A percentile compares a stretch with the other conserved stretches of the same genome.
Evolutionary conservation across 1,140 invertebrate species (phyloP).

Genomic region (Drosophila suzukii): DNA sequence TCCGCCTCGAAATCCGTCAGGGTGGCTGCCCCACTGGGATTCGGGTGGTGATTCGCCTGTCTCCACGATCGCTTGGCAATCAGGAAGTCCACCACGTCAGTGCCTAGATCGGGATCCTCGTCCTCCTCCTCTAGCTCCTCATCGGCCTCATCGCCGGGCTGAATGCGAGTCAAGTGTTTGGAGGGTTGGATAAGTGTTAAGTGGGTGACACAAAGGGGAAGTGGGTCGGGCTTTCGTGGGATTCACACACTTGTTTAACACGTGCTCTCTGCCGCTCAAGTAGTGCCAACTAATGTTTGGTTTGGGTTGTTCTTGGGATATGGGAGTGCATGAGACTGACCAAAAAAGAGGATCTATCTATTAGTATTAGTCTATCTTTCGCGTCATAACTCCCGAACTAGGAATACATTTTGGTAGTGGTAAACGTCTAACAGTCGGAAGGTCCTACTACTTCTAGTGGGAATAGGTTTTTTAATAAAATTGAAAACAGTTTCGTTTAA

Average conservation of each 20-base stretch:
- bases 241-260: conserved; percentile 17
- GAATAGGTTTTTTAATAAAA: too few species aligned
- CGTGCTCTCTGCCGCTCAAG: conserved; percentile 45
- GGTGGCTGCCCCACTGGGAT: conserved; percentile 41
- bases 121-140: conserved; percentile 71
- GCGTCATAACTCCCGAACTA: too few species aligned
- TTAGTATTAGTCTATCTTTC: too few species aligned
- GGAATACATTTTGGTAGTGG: too few species aligned
- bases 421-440: too few species aligned
- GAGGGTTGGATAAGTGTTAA: conserved; percentile 34
- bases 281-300: conserved; percentile 46
- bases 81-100: conserved; percentile 69
- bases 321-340: neutral
- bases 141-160: conserved; percentile 75
- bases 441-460: too few species aligned
- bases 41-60: conserved; percentile 25
- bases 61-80: conserved; percentile 67
- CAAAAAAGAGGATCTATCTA: conserved; percentile 1
- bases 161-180: conserved; percentile 38
- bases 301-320: conserved; percentile 1
- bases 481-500: too few species aligned
- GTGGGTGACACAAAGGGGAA: conserved; percentile 35
- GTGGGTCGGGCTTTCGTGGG: conserved; percentile 17
- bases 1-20: conserved; percentile 83
- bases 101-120: conserved; percentile 31